Evolutionary conservation across 2,113 vertebrate genomes (phyloP), one percentile per base, ranked within the genome.

Genomic region (Cacatua alba): DNA sequence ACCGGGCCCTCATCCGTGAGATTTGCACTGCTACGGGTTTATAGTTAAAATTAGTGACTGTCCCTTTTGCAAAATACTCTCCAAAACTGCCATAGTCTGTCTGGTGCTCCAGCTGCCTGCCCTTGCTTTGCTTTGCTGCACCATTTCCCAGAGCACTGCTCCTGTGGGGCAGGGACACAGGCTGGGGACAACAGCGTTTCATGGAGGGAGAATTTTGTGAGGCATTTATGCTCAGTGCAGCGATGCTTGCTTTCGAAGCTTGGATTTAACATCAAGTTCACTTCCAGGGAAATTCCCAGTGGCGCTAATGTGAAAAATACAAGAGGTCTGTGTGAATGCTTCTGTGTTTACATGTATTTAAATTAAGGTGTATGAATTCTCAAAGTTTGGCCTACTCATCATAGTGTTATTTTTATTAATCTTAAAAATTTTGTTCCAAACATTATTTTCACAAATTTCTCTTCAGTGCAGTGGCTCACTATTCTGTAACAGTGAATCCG

Each of bases 141-240:
- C 23, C 18, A 46, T 29, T 23, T 4, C 28, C 6, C 5, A 6
- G 13, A 10, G 9, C 18, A 0, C 21, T 4, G 79, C 13, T 71
- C 7, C 33, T 4, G 19, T 1, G 41, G 18, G 46, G 7, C 49
- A 31, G 44, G 28, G 44, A 4, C n/a, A 1, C 2, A 3, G 1
- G 16, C 21, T 20, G 31, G 12, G 41, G 16, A 23, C 52, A 17
- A 2, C 0, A 0, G 7, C 31, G 0, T 46, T 5, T 2, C 5
- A 3, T 0, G 24, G 31, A 67, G 11, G 26, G n/a, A 52, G 9
- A 35, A 10, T 11, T 8, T 2, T 11, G 17, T 35, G 2, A 3
- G 41, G 17, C 25, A 6, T 9, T 9, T 9, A 31, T 0, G 6
- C 2, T 26, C 33, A 2, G 25, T 1, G 8, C 46, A 3, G 6